Evolutionary conservation across 2,113 vertebrate species (phyloP).

Genomic region (sheep (Ovis aries)): ARS-UI_Ramb_v3.0 NC_056055.1:71961001-71961500

Average conservation of each 20-base stretch:
- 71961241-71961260: slow-evolving; percentile 40
- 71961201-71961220: slow-evolving; percentile 65
- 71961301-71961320: background rate
- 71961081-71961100: background rate
- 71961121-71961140: slow-evolving; percentile 43
- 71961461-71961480: slow-evolving; percentile 60
- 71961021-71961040: background rate
- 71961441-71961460: slow-evolving; percentile 64
- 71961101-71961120: slow-evolving; percentile 41
- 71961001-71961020: background rate
- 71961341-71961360: slow-evolving; percentile 46
- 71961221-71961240: slow-evolving; percentile 49
- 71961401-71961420: slow-evolving; percentile 47
- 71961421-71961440: slow-evolving; percentile 47
- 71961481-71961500: slow-evolving; percentile 61
- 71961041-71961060: background rate
- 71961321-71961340: slow-evolving; percentile 32
- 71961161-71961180: slow-evolving; percentile 59
- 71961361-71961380: background rate
- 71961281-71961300: slow-evolving; percentile 29
- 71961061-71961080: background rate
- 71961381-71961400: slow-evolving; percentile 52
- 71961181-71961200: slow-evolving; percentile 67
- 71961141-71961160: slow-evolving; percentile 65
- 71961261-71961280: background rate